phyloP scores from a whole-genome alignment of 2,888 invertebrate genomes.

The Ctena decussata region DNA sequence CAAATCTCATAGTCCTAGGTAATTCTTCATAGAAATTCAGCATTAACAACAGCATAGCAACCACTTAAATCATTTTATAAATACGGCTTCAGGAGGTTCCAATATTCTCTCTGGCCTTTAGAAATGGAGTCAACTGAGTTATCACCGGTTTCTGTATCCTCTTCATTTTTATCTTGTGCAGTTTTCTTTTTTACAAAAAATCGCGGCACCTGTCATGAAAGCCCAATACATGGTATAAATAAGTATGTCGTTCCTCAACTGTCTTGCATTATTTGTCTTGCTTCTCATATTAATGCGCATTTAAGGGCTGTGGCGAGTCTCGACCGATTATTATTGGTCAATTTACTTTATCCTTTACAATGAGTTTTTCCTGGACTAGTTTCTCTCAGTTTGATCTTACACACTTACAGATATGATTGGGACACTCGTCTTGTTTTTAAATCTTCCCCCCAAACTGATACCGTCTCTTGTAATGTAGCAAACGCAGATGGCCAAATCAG shows the following conservation, averaged over 20 bases:
- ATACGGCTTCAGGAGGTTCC: too few relatives aligned
- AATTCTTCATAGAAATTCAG: too few relatives aligned
- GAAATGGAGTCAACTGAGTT: slow-evolving; percentile 10
- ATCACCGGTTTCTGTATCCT: not conserved
- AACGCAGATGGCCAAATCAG: slow-evolving; percentile 51
- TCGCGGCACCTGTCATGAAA: slow-evolving; percentile 14
- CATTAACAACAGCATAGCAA: too few relatives aligned
- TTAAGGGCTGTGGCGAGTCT: slow-evolving; percentile 18
- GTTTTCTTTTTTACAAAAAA: slow-evolving; percentile 9
- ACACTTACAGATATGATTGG: slow-evolving; percentile 49
- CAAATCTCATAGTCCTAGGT: too few relatives aligned
- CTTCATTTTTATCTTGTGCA: not conserved
- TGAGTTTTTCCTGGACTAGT: slow-evolving; percentile 26
- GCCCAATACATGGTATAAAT: not conserved
- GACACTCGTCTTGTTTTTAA: slow-evolving; percentile 37
- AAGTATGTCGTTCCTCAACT: slow-evolving; percentile 20
- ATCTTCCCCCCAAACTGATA: slow-evolving; percentile 33
- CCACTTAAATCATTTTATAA: too few relatives aligned
- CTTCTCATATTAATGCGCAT: slow-evolving; percentile 57
- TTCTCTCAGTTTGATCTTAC: slow-evolving; percentile 26
- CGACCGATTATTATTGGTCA: slow-evolving; percentile 19
- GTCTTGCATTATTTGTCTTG: not conserved
- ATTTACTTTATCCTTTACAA: slow-evolving; percentile 40
- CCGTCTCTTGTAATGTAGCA: slow-evolving; percentile 1
- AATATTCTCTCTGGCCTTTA: slow-evolving; percentile 20